Evolutionary conservation across 2,888 invertebrate genomes (phyloP), one percentile per base, ranked within the genome.

Genomic region (Spicauda simplicius): DNA sequence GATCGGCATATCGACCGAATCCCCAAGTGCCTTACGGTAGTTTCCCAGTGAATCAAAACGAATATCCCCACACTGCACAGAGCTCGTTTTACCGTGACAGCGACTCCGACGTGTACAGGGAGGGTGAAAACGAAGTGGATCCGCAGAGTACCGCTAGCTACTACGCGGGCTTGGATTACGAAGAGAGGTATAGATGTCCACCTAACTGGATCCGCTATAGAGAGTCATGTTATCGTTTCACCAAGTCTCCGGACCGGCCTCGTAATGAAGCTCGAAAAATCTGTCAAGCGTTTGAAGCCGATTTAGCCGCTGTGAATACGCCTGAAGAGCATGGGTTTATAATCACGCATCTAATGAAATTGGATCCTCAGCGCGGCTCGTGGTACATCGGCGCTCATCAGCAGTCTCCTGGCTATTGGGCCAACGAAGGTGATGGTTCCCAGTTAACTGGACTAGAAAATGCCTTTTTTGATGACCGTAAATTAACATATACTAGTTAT

Each of bases 291-390:
- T 97, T 96, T 77, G 96, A 96, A 78, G 95, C 97, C 1, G 97
- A 98, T 81, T 89, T 98, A 63, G 93, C 97, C 0, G 96, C 97
- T 71, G 95, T 99, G 7, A 97, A 97, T 80, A 96, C 94, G 66
- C 92, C 96, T 5, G 97, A 97, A 69, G 98, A 99, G 83, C 98
- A 98, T 91, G 95, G 96, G 0, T 99, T 98, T 81, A 93, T 99
- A 52, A 94, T 97, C 8, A 95, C 97, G 72, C 96, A 97, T 80
- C 87, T 99, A n/a, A 95, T 96, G 79, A 93, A 95, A 78, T 94
- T 97, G 77, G 98, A 98, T 87, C 97, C 97, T 14, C 97, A 97
- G 74, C 97, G 97, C 82, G 95, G 97, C 69, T 94, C 95, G 6
- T 99, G 98, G 97, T 98, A 97, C 82, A 95, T 97, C 25, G 97